Conservation (phyloP, 2,113 vertebrate genomes). For the Bos javanicus region DNA sequence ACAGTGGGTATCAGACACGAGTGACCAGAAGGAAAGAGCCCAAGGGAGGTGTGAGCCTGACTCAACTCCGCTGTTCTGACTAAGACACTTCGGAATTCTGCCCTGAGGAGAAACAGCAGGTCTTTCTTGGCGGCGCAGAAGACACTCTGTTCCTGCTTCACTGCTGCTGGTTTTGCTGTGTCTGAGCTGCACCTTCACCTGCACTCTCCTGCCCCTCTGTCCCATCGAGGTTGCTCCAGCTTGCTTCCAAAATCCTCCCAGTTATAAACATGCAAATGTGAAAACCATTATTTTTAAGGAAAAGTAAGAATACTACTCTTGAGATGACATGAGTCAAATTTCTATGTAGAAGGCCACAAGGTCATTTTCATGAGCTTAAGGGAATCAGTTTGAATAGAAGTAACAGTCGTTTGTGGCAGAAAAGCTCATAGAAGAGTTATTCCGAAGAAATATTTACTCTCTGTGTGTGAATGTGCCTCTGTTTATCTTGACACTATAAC, state of each 20-base stretch:
- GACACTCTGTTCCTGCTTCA: neutral
- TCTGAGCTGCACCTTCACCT: neutral
- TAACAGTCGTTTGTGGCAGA: neutral
- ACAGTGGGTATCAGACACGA: rapidly evolving
- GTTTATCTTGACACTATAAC: neutral
- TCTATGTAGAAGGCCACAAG: neutral
- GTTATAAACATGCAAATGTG: neutral
- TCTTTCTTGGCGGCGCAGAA: neutral
- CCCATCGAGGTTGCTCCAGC: neutral
- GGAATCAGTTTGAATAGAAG: neutral
- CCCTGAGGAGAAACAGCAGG: neutral
- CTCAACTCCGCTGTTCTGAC: neutral
- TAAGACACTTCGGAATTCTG: neutral
- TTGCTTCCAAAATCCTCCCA: neutral
- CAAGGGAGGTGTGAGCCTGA: neutral
- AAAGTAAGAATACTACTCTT: neutral
- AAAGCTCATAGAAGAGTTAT: neutral
- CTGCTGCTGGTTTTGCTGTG: neutral
- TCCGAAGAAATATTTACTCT: neutral
- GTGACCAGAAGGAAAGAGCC: neutral
- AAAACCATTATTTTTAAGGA: neutral
- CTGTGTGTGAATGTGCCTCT: neutral
- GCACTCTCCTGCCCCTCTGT: rapidly evolving
- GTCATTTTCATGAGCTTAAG: neutral
- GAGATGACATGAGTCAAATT: neutral